phyloP scores from a whole-genome alignment of 2,797 vertebrate genomes.

The Catharus ustulatus region DNA sequence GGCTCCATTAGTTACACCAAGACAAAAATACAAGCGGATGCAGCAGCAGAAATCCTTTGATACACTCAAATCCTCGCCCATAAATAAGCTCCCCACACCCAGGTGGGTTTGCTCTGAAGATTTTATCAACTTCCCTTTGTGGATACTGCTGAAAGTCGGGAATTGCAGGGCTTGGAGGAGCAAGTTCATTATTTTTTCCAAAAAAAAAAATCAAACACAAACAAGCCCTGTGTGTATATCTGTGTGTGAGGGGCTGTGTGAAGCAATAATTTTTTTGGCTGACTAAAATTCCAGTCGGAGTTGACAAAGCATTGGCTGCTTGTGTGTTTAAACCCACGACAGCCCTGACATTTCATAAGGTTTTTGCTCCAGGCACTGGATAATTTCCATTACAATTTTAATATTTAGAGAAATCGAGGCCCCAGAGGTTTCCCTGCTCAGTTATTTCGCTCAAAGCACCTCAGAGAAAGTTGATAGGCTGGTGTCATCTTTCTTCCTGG shows the following conservation, averaged over 20 bases:
- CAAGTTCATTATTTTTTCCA: background rate
- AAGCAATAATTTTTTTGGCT: background rate
- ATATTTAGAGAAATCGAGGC: conserved; percentile 36
- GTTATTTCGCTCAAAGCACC: background rate
- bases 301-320: conserved; percentile 16
- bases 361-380: conserved; percentile 2
- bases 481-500: background rate
- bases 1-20: conserved; percentile 26
- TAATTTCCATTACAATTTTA: conserved; percentile 40
- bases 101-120: background rate
- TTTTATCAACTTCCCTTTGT: background rate
- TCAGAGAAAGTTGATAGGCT: background rate
- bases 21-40: background rate
- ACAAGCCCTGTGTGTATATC: background rate
- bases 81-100: background rate
- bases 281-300: background rate
- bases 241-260: background rate
- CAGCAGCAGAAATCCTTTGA: background rate
- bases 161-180: background rate
- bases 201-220: too few species aligned
- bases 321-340: conserved; percentile 26
- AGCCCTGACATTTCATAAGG: conserved; percentile 4
- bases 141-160: background rate
- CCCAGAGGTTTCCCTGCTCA: background rate
- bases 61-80: background rate